These are phyloP conservation scores for Microplitis deprimator DNA, from an alignment of 2,888 invertebrate genomes.

Conservation along the genomic window DNA sequence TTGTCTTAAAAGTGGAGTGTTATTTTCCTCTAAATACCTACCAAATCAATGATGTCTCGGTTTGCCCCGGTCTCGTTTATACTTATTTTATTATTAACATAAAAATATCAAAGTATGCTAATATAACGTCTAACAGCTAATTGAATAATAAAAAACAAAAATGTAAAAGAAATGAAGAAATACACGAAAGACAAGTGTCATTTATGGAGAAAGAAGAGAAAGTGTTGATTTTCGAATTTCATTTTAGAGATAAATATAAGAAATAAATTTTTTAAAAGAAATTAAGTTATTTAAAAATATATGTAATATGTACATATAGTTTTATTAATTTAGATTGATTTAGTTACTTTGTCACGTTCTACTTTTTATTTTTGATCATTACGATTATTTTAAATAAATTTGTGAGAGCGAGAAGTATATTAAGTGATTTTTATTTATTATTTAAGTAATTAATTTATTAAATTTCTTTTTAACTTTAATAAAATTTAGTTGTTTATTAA, in stretches of 20 bases:
- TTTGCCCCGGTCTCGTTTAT: no score
- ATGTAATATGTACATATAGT: neutral
- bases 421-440: no score
- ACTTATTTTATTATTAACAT: neutral
- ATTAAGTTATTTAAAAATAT: neutral
- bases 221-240: conserved; percentile 13
- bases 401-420: neutral
- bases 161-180: neutral
- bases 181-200: neutral
- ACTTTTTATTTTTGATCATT: neutral
- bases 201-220: conserved; percentile 11
- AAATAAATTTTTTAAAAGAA: neutral
- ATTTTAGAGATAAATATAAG: neutral
- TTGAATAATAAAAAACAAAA: neutral
- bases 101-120: neutral
- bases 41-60: no score
- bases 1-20: neutral
- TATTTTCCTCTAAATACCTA: neutral
- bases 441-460: neutral
- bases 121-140: neutral
- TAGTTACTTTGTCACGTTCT: neutral
- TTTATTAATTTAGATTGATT: conserved; percentile 11
- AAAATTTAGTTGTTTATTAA: conserved; percentile 26
- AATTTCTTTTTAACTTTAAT: conserved; percentile 28
- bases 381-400: neutral